Evolutionary conservation across 1,140 invertebrate species (phyloP).

Genomic region (Megalopta genalis): DNA sequence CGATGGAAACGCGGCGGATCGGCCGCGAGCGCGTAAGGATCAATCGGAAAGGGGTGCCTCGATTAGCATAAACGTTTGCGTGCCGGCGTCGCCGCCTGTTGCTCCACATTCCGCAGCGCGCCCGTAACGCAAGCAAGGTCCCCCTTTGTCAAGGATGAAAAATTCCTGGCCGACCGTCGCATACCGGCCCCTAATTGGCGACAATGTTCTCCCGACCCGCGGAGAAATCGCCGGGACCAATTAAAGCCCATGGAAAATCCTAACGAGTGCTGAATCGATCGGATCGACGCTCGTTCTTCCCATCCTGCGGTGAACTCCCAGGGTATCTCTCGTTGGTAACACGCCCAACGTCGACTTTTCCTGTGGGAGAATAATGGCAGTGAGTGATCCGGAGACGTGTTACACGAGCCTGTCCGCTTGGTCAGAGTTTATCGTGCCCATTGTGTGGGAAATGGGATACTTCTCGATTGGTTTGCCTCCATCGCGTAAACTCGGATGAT

Average conservation of each 20-base stretch:
- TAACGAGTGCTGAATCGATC: constrained; percentile 11
- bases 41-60: constrained; percentile 28
- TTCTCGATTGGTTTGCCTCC: not conserved
- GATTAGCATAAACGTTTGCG: constrained; percentile 61
- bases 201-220: constrained; percentile 9
- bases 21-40: constrained; percentile 3
- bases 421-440: constrained; percentile 4
- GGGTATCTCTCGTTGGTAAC: not conserved
- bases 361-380: not conserved
- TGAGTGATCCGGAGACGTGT: not conserved
- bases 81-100: constrained; percentile 45
- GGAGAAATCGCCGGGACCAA: not conserved
- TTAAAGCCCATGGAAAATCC: not conserved
- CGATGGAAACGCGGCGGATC: not conserved
- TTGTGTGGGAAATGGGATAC: constrained; percentile 2
- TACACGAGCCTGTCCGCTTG: constrained; percentile 13
- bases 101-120: constrained; percentile 60
- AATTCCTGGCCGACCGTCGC: constrained; percentile 29
- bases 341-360: not conserved
- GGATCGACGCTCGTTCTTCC: not conserved
- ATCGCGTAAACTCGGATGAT: not conserved
- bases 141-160: constrained; percentile 62
- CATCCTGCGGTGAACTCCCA: not conserved
- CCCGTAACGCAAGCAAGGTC: constrained; percentile 59
- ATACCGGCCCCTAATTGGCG: constrained; percentile 26